Evolutionary conservation across 2,888 invertebrate genomes (phyloP), one percentile per base, ranked within the genome.

Genomic region (Zhengitettix transpicula): DNA sequence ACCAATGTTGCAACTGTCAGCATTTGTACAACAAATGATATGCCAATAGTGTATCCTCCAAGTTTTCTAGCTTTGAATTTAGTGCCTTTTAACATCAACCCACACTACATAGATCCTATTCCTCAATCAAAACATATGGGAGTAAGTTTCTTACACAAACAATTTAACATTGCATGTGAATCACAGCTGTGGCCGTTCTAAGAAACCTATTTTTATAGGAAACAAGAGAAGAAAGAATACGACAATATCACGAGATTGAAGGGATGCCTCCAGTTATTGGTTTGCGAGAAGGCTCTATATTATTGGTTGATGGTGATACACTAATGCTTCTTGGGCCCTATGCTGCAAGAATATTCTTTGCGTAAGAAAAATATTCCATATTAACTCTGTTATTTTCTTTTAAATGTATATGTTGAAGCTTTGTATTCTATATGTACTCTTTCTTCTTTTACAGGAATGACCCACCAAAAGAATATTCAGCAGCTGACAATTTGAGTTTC

Each of bases 21-120:
- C 65, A 90, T 91, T 66, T 79, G 84, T 67, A 90, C 89, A 8
- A 90, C 90, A 55, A 91, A 91, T 75, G 90, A 91, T 70, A 90
- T 91, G 90, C 91, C 90, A 7, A 87, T 91, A 60, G 80, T 80
- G n/a, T 82, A 80, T 70, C 89, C 89, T 52, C 86, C 87, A 40
- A 77, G 77, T 57, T 86, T 89, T 72, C 75, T 82, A 64, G 89
- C 84, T 0, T 75, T 90, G 55, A 77, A 78, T 47, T 75, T 90
- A 59, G 81, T 90, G 14, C 86, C 87, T 8, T 89, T 89, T 71
- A 89, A 90, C 70, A 89, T 90, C 61, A 91, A 91, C 71, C 88
- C 90, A 11, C 91, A 91, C 72, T 91, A 87, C 69, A 72, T 85
- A 65, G 89, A 89, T 64, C 71, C 78, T 40, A 76, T 81, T 65